Percentiles rank a stretch among this genome's conserved stretches.
Conservation (phyloP, 2,888 invertebrate genomes). For the Cataglyphis cursor region DNA sequence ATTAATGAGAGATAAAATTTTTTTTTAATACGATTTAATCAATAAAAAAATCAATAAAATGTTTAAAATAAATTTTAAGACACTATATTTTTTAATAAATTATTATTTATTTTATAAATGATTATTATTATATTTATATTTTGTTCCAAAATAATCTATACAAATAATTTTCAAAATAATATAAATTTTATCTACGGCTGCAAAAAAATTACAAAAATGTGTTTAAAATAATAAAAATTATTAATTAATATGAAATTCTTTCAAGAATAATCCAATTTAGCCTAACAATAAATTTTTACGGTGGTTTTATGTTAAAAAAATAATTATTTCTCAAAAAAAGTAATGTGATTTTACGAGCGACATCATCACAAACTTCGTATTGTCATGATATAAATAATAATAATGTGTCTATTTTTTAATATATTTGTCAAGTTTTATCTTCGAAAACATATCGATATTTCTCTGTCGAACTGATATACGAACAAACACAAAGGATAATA, state of each 20-base stretch:
- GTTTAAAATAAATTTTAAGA: neutral
- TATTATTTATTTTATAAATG: neutral
- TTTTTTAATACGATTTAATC: too few relatives aligned
- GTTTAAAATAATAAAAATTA: neutral
- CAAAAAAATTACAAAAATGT: neutral
- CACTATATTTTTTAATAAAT: neutral
- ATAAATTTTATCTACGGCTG: neutral
- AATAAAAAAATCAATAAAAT: neutral
- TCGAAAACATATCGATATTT: slow-evolving; percentile 7
- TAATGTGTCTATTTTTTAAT: neutral
- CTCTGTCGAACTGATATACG: neutral
- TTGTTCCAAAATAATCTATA: neutral
- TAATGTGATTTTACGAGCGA: neutral
- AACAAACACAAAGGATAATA: neutral
- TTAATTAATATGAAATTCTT: neutral
- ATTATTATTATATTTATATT: neutral
- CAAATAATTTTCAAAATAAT: neutral
- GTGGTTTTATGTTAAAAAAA: neutral
- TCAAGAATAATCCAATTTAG: neutral
- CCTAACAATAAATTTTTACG: neutral
- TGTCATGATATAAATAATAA: slow-evolving; percentile 2
- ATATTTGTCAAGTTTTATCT: neutral
- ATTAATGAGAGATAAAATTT: neutral
- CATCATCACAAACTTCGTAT: neutral
- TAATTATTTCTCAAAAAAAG: neutral